These are phyloP conservation scores for Clarias gariepinus DNA, from an alignment of 2,113 vertebrate genomes.

Conservation along the genomic window DNA sequence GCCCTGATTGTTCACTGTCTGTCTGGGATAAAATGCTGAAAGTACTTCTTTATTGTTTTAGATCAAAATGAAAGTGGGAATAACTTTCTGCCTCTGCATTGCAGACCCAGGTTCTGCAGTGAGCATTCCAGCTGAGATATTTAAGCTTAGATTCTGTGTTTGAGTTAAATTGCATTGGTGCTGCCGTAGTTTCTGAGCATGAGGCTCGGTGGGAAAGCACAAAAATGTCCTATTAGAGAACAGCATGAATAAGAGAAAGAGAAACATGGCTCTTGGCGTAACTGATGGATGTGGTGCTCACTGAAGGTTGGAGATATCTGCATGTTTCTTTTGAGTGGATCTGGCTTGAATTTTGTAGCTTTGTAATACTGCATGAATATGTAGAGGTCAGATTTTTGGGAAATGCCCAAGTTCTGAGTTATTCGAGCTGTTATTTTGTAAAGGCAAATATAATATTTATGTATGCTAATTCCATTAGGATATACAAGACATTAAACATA, in stretches of 20 bases:
- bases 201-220: background rate
- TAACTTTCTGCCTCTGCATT: background rate
- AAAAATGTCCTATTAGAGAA: conserved; percentile 10
- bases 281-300: background rate
- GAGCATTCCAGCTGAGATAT: background rate
- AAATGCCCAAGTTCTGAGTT: no score
- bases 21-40: background rate
- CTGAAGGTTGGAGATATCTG: conserved; percentile 18
- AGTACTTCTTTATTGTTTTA: background rate
- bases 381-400: background rate
- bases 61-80: conserved; percentile 5
- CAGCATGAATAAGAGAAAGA: background rate
- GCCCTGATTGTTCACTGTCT: background rate
- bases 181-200: background rate
- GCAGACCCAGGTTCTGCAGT: conserved; percentile 7
- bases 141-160: background rate
- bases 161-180: background rate
- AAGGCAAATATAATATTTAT: background rate
- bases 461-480: background rate
- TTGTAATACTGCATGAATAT: background rate
- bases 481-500: background rate
- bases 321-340: background rate
- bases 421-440: background rate
- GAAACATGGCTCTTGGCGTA: conserved; percentile 1
- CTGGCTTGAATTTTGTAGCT: background rate